Percentiles rank a stretch among this genome's conserved stretches.
phyloP scores from a whole-genome alignment of 2,888 invertebrate species.

The Pediacus dermestoides region DNA sequence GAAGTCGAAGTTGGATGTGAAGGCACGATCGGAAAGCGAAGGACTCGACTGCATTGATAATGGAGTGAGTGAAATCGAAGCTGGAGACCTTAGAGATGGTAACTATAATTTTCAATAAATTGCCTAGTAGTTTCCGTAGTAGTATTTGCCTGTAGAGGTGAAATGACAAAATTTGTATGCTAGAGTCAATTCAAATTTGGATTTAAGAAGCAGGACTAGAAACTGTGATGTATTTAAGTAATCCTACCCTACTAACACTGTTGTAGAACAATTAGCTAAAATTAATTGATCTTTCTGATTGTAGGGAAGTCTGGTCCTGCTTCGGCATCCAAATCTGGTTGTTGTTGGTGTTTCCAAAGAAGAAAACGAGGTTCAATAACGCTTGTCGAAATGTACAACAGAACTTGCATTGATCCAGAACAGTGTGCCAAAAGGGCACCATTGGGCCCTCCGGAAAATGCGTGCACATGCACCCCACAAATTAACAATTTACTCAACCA shows the following conservation, averaged over 20 bases:
- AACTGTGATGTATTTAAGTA: conserved; percentile 1
- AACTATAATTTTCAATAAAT: conserved; percentile 39
- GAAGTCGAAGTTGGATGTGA: conserved; percentile 65
- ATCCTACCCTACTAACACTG: neutral
- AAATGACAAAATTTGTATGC: too few relatives aligned
- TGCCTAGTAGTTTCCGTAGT: too few relatives aligned
- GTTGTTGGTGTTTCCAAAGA: conserved; percentile 50
- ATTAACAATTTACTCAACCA: conserved; percentile 40
- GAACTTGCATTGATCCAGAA: conserved; percentile 42
- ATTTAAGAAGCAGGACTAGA: conserved; percentile 32
- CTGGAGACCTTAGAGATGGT: conserved; percentile 90
- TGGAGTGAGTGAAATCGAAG: conserved; percentile 88
- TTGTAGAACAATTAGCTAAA: conserved; percentile 8
- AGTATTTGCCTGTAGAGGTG: too few relatives aligned
- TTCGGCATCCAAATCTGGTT: conserved; percentile 46
- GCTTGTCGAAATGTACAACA: conserved; percentile 59
- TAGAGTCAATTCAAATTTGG: conserved; percentile 18
- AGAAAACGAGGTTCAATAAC: conserved; percentile 46
- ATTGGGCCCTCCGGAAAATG: conserved; percentile 44
- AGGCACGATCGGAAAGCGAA: conserved; percentile 87
- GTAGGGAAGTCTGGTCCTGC: conserved; percentile 51
- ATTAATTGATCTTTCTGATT: conserved; percentile 36
- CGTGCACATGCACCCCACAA: conserved; percentile 34
- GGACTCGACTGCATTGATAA: conserved; percentile 81
- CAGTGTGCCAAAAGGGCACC: conserved; percentile 46